phyloP scores from a whole-genome alignment of 1,140 invertebrate species.

The Drosophila bifasciata region DNA sequence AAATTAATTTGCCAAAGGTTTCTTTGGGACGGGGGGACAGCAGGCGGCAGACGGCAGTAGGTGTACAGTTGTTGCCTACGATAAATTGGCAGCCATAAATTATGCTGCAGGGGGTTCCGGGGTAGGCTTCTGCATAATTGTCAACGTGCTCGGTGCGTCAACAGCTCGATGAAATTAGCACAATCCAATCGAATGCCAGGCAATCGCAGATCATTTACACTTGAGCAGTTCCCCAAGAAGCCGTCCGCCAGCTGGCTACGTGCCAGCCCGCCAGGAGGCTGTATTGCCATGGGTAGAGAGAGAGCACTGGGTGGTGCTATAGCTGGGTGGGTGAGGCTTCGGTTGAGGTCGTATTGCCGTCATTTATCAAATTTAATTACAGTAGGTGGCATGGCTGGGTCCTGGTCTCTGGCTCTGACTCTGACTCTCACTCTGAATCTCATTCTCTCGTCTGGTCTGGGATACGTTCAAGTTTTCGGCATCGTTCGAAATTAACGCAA shows the following conservation, averaged over 20 bases:
- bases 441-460: background rate
- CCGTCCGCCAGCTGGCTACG: constrained; percentile 43
- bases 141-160: constrained; percentile 40
- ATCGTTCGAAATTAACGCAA: constrained; percentile 55
- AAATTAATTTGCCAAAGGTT: constrained; percentile 61
- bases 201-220: constrained; percentile 65
- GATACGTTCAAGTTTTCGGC: constrained; percentile 32
- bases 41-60: background rate
- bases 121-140: constrained; percentile 39
- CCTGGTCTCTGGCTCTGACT: constrained; percentile 25
- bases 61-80: constrained; percentile 14
- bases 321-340: background rate
- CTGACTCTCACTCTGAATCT: background rate
- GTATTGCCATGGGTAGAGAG: no score
- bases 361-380: constrained; percentile 70
- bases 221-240: constrained; percentile 47
- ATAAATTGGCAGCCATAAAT: constrained; percentile 58
- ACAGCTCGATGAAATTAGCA: constrained; percentile 52
- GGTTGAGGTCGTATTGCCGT: constrained; percentile 20
- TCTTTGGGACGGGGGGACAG: constrained; percentile 13
- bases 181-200: constrained; percentile 57
- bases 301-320: background rate
- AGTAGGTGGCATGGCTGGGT: constrained; percentile 27
- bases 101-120: constrained; percentile 12
- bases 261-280: constrained; percentile 9